A percentile compares a stretch with the other conserved stretches of the same genome.
phyloP scores from a whole-genome alignment of 2,113 vertebrate genomes.

The Eubucco bourcierii region DNA sequence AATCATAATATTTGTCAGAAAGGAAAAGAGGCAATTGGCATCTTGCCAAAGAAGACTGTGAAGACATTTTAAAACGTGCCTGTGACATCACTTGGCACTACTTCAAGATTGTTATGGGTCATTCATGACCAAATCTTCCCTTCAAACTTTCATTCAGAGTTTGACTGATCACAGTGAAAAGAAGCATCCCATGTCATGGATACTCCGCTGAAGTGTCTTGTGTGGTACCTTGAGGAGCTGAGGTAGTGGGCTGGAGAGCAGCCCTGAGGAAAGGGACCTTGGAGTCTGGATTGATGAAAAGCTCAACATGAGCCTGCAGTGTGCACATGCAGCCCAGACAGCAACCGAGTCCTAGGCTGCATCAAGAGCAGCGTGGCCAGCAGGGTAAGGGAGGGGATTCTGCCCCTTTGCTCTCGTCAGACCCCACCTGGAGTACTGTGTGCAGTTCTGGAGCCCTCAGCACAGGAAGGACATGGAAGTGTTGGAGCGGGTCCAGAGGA shows the following conservation, averaged over 20 bases:
- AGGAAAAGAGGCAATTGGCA: neutral
- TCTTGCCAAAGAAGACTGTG: neutral
- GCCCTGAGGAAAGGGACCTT: too few species aligned
- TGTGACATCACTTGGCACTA: neutral
- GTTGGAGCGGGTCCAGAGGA: too few species aligned
- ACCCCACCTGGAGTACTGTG: too few species aligned
- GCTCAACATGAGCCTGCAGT: too few species aligned
- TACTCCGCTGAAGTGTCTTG: neutral
- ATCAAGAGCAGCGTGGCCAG: too few species aligned
- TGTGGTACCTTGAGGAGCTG: neutral
- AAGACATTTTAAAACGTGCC: neutral
- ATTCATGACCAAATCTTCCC: neutral
- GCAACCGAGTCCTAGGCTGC: too few species aligned
- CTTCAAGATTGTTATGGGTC: neutral
- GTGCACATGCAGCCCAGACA: too few species aligned
- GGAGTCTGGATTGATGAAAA: too few species aligned
- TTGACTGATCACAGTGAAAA: neutral
- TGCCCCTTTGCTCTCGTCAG: too few species aligned
- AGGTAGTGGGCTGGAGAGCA: neutral
- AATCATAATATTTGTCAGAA: neutral
- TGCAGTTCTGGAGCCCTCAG: too few species aligned
- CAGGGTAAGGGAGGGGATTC: too few species aligned
- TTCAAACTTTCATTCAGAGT: neutral
- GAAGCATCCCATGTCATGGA: accelerated
- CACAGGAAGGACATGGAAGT: too few species aligned